phyloP scores from a whole-genome alignment of 2,888 invertebrate genomes.

The Syritta pipiens region DNA sequence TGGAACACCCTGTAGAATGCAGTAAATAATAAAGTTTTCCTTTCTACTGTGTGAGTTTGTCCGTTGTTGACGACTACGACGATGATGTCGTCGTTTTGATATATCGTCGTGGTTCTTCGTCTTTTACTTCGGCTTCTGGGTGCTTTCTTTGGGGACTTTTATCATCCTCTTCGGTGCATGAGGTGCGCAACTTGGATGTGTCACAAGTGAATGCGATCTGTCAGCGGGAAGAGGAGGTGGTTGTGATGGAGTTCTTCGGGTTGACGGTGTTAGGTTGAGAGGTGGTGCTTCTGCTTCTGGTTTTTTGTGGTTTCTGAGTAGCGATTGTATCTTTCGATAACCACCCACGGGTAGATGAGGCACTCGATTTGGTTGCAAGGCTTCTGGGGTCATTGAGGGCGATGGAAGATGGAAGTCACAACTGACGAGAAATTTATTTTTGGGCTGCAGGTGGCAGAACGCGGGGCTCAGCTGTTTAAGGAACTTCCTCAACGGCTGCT shows the following conservation, averaged over 20 bases:
- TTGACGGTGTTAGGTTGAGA: constrained; percentile 21
- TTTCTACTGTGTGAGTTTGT: constrained; percentile 13
- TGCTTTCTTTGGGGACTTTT: constrained; percentile 8
- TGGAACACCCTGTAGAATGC: constrained; percentile 46
- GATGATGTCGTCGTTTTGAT: constrained; percentile 30
- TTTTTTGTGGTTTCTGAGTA: not conserved
- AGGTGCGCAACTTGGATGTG: constrained; percentile 57
- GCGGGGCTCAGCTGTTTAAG: no score
- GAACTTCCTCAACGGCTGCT: no score
- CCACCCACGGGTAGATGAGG: no score
- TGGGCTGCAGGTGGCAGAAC: no score
- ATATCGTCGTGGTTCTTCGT: constrained; percentile 31
- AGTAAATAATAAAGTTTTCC: constrained; percentile 68
- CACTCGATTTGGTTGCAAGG: no score
- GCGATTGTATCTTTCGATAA: no score
- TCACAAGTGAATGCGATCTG: constrained; percentile 31
- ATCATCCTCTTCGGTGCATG: constrained; percentile 39
- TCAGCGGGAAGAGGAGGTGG: constrained; percentile 17
- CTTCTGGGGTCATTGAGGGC: no score
- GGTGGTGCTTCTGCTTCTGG: not conserved
- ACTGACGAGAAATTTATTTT: no score
- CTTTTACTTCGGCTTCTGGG: no score
- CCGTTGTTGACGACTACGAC: no score
- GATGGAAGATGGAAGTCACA: no score
- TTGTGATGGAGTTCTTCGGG: constrained; percentile 14